These are phyloP conservation scores for Meandrina meandrites DNA, from an alignment of 92 coral and sea anemone species.

Conservation along the genomic window DNA sequence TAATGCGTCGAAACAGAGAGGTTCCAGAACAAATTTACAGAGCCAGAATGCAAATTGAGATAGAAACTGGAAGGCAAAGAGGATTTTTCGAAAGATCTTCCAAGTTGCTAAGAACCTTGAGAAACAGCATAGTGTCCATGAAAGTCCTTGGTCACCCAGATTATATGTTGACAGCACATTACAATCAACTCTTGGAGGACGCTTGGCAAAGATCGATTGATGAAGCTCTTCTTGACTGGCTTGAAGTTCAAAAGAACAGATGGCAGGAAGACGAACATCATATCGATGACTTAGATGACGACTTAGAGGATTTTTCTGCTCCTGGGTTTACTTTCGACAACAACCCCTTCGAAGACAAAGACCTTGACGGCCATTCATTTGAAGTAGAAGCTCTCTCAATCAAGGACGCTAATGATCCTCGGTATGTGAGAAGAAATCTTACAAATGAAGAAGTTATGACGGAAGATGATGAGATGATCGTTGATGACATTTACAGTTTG, in stretches of 20 bases:
- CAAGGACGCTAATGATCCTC: slow-evolving; percentile 20
- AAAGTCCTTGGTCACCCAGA: background rate
- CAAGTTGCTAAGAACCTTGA: background rate
- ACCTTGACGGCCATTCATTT: background rate
- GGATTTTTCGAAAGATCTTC: background rate
- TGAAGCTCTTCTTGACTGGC: slow-evolving; percentile 58
- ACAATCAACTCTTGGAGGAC: background rate
- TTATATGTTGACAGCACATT: no score
- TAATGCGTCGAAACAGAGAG: background rate
- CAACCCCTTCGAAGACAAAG: slow-evolving; percentile 19
- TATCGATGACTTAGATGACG: slow-evolving; percentile 28
- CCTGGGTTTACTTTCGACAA: slow-evolving; percentile 19
- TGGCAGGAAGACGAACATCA: no score
- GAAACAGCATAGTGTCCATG: slow-evolving; percentile 39
- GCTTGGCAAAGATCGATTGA: background rate
- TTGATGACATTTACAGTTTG: background rate
- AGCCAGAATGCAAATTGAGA: no score
- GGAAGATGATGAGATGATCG: background rate
- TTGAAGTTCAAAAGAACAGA: slow-evolving; percentile 6
- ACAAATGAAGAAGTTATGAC: slow-evolving; percentile 8
- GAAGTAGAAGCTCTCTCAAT: background rate
- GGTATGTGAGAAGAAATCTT: slow-evolving; percentile 19
- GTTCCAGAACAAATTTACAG: no score
- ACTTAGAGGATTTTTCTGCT: slow-evolving; percentile 5
- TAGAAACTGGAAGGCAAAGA: no score